Evolutionary conservation across 2,113 vertebrate species (phyloP).

Genomic region (Geothlypis trichas): DNA sequence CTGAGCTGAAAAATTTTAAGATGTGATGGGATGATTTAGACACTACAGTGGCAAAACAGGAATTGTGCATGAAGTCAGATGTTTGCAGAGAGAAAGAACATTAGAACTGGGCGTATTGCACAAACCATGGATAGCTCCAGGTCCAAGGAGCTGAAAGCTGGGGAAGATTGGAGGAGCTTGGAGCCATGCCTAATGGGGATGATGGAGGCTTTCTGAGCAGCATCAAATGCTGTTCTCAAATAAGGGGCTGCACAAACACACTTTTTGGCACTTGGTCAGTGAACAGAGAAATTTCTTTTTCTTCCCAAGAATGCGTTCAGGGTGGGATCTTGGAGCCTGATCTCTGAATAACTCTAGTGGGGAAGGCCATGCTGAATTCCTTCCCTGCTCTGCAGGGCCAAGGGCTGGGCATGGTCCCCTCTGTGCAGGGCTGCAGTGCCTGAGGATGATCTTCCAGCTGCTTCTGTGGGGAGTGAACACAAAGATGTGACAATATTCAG

Average conservation of each 20-base stretch:
- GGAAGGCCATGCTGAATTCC: background rate
- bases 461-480: background rate
- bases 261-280: background rate
- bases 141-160: background rate
- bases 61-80: background rate
- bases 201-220: background rate
- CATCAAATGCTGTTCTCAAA: background rate
- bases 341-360: background rate
- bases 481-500: background rate
- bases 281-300: background rate
- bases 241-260: background rate
- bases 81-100: background rate
- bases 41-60: background rate
- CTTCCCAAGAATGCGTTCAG: background rate
- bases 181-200: background rate
- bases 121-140: slow-evolving; percentile 32
- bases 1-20: background rate
- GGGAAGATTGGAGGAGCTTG: background rate
- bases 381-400: background rate
- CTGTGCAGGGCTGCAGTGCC: background rate
- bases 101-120: background rate
- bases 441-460: background rate
- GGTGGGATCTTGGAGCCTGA: background rate
- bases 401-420: background rate
- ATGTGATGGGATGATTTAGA: background rate